Percentiles rank a stretch among this genome's conserved stretches.
These are phyloP conservation scores for Australoheros scitulus DNA, from an alignment of 2,113 vertebrate species.

Conservation along the genomic window DNA sequence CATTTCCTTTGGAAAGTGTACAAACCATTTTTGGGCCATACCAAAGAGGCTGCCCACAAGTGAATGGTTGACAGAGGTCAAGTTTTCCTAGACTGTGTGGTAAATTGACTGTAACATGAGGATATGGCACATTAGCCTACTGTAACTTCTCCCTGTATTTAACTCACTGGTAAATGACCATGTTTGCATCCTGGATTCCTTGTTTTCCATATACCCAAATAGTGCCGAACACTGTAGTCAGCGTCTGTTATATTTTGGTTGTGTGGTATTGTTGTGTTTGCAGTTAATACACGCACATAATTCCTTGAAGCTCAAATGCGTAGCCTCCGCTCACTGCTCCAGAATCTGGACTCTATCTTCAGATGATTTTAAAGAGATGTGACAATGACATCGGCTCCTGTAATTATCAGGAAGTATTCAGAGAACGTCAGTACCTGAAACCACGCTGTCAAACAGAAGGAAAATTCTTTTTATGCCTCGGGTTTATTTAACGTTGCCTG, in stretches of 20 bases:
- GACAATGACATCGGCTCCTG: neutral
- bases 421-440: neutral
- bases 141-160: conserved; percentile 44
- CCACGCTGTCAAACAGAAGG: neutral
- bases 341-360: neutral
- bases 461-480: neutral
- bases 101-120: conserved; percentile 57
- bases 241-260: conserved; percentile 48
- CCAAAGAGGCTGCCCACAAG: neutral
- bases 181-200: conserved; percentile 34
- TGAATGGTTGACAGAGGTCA: conserved; percentile 38
- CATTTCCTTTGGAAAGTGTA: neutral
- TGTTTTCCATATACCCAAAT: conserved; percentile 7
- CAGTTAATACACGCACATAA: conserved; percentile 48
- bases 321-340: neutral
- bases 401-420: neutral
- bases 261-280: conserved; percentile 31
- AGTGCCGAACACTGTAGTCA: conserved; percentile 45
- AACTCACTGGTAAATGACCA: conserved; percentile 43
- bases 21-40: neutral
- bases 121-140: conserved; percentile 33
- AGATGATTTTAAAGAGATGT: neutral
- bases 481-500: neutral
- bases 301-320: conserved; percentile 21
- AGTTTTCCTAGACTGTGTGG: conserved; percentile 13